phyloP scores from a whole-genome alignment of 2,888 invertebrate genomes.

The Podotricha telesiphe region DNA sequence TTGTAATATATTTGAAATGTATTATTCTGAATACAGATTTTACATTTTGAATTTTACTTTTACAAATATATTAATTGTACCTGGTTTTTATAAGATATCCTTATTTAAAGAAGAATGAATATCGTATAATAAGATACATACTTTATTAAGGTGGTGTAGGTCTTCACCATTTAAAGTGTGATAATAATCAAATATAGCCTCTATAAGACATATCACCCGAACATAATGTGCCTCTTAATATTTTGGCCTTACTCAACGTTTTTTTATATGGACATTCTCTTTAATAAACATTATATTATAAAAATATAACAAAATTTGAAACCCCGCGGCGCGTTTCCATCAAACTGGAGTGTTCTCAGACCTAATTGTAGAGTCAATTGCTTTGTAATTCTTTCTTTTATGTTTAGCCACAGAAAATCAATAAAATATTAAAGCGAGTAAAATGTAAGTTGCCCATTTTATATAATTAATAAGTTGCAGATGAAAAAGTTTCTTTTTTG shows the following conservation, averaged over 20 bases:
- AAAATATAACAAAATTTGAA: slow-evolving; percentile 14
- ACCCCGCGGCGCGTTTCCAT: slow-evolving; percentile 32
- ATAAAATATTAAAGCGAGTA: slow-evolving; percentile 3
- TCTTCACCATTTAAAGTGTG: too few relatives aligned
- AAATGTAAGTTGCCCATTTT: slow-evolving; percentile 1
- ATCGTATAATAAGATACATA: too few relatives aligned
- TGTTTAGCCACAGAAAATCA: slow-evolving; percentile 25
- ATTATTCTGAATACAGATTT: too few relatives aligned
- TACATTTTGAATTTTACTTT: too few relatives aligned
- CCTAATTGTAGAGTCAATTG: slow-evolving; percentile 43
- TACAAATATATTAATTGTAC: too few relatives aligned
- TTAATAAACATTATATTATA: slow-evolving; percentile 7
- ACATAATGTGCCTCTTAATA: background rate
- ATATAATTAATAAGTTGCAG: background rate
- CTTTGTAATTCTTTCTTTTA: slow-evolving; percentile 40
- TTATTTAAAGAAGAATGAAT: too few relatives aligned
- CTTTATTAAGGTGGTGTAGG: too few relatives aligned
- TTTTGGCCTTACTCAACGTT: background rate
- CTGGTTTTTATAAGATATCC: too few relatives aligned
- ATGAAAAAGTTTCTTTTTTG: background rate
- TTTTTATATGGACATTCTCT: background rate
- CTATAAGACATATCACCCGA: background rate
- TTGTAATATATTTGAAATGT: too few relatives aligned
- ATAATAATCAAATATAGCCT: too few relatives aligned
- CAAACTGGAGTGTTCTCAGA: slow-evolving; percentile 34